Conservation (phyloP, 2,113 vertebrate species). For the Nothoprocta pentlandii region DNA sequence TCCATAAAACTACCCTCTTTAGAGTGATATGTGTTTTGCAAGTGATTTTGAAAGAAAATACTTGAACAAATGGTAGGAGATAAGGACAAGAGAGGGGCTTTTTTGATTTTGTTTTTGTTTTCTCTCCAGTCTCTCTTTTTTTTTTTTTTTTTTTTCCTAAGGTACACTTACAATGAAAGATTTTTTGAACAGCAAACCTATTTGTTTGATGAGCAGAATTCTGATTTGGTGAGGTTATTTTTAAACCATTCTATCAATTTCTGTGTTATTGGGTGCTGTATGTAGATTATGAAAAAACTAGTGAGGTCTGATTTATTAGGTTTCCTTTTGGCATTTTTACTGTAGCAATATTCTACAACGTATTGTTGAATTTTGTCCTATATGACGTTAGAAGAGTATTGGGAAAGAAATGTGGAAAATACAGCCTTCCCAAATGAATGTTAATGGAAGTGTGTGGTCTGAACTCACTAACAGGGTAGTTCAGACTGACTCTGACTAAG, state of each 20-base stretch:
- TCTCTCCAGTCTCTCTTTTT: background rate
- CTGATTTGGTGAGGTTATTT: background rate
- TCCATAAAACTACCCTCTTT: background rate
- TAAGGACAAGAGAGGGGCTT: background rate
- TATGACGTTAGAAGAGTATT: background rate
- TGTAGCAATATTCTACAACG: background rate
- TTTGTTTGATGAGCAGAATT: background rate
- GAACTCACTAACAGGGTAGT: background rate
- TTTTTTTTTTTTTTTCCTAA: background rate
- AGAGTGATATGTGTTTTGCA: background rate
- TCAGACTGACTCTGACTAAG: background rate
- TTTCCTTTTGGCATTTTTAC: background rate
- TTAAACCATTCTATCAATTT: background rate
- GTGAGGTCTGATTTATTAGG: background rate
- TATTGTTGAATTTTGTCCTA: background rate
- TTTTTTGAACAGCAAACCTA: background rate
- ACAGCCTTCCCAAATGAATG: background rate
- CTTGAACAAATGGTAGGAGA: background rate
- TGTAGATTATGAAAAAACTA: background rate
- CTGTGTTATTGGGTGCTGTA: background rate
- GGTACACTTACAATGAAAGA: background rate
- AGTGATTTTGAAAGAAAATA: background rate
- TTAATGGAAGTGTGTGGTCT: background rate
- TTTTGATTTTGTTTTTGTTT: background rate
- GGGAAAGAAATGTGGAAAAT: background rate